Conservation (phyloP, 2,797 vertebrate genomes). For the Sebastes flavidus region DNA sequence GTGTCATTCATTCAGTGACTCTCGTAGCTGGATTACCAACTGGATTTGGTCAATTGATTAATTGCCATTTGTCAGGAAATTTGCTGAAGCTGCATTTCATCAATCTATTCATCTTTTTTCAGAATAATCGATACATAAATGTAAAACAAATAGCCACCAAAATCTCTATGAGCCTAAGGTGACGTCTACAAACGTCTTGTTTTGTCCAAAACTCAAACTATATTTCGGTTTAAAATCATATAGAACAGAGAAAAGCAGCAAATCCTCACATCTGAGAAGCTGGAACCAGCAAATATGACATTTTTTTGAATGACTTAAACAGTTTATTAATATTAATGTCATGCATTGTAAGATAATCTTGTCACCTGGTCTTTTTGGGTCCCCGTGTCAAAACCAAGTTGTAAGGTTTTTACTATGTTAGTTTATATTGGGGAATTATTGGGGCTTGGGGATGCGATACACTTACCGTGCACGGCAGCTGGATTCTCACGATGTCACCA, state of each 20-base stretch:
- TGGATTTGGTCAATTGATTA: not conserved
- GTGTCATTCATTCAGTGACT: not conserved
- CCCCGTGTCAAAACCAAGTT: not conserved
- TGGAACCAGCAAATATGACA: not conserved
- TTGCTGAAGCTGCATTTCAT: not conserved
- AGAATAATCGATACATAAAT: too few species aligned
- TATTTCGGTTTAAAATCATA: not conserved
- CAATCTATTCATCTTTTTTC: not conserved
- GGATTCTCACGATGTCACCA: too few species aligned
- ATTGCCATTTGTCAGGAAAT: not conserved
- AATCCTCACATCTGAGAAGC: not conserved
- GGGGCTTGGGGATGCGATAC: not conserved
- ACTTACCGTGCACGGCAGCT: too few species aligned
- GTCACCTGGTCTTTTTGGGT: not conserved
- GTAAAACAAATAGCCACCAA: not conserved
- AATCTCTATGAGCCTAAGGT: not conserved
- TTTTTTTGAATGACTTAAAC: not conserved
- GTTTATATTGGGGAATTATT: not conserved
- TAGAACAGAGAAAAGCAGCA: not conserved
- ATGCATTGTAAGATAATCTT: not conserved
- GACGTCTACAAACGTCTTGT: not conserved
- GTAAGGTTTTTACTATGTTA: too few species aligned
- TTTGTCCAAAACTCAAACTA: not conserved
- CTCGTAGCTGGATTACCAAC: not conserved
- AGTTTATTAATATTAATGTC: not conserved